phyloP scores from a whole-genome alignment of 1,140 invertebrate species.

The Drosophila insularis region DNA sequence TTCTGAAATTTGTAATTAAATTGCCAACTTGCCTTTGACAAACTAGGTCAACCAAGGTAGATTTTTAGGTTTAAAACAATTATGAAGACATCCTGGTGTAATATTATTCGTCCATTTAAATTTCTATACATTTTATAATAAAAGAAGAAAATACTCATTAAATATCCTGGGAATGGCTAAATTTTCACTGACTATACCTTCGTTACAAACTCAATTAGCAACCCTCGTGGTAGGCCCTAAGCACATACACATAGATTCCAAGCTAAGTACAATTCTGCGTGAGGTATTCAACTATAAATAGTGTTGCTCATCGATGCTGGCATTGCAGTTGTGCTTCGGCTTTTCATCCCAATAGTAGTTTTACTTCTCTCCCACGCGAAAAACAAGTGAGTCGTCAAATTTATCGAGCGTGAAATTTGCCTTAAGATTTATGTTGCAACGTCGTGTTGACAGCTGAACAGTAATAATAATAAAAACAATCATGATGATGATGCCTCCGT shows the following conservation, averaged over 20 bases:
- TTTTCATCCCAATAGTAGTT: constrained; percentile 33
- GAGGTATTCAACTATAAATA: not conserved
- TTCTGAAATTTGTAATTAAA: too few relatives aligned
- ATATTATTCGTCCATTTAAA: too few relatives aligned
- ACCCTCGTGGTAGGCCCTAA: not conserved
- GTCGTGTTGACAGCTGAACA: constrained; percentile 57
- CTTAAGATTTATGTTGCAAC: constrained; percentile 65
- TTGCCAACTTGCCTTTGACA: too few relatives aligned
- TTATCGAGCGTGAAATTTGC: constrained; percentile 79
- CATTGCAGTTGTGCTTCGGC: constrained; percentile 60
- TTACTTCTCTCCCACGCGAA: constrained; percentile 4
- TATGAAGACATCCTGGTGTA: too few relatives aligned
- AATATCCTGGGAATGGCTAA: too few relatives aligned
- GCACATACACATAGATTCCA: not conserved
- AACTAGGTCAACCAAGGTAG: too few relatives aligned
- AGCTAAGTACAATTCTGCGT: constrained; percentile 2
- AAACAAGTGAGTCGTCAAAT: constrained; percentile 55
- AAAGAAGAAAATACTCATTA: too few relatives aligned
- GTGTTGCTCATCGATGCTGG: constrained; percentile 45
- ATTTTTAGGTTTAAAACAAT: too few relatives aligned
- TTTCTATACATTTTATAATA: too few relatives aligned
- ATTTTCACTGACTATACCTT: not conserved
- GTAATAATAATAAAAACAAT: not conserved
- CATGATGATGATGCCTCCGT: constrained; percentile 32
- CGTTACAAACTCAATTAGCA: not conserved